Evolutionary conservation across 2,113 vertebrate species (phyloP).

Genomic region (Ceuthmochares aereus): DNA sequence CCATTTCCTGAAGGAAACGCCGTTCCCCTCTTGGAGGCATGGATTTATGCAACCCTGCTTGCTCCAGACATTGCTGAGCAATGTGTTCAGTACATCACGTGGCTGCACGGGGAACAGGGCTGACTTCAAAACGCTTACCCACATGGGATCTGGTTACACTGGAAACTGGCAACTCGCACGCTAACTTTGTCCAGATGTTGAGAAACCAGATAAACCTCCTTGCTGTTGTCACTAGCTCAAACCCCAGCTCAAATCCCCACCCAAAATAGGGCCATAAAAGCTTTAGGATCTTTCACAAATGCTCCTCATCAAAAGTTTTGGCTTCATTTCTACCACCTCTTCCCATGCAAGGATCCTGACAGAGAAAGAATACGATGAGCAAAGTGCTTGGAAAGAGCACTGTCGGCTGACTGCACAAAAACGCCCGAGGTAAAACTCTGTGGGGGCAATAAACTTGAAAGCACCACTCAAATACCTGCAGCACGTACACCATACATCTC

Average conservation of each 20-base stretch:
- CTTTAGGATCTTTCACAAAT: neutral
- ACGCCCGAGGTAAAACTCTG: neutral
- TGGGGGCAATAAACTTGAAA: neutral
- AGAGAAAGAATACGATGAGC: accelerated
- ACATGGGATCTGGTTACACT: neutral
- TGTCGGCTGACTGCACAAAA: neutral
- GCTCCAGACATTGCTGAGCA: neutral
- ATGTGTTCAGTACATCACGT: neutral
- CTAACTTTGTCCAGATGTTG: neutral
- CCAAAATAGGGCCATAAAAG: neutral
- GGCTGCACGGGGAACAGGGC: neutral
- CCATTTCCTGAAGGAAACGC: neutral
- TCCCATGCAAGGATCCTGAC: neutral
- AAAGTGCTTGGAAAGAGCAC: neutral
- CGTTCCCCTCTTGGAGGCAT: neutral
- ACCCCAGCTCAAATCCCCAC: neutral
- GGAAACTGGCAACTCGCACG: neutral
- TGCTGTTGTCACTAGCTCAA: neutral
- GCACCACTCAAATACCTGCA: neutral
- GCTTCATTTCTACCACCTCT: neutral
- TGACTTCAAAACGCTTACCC: neutral
- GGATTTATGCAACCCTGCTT: neutral
- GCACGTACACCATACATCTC: accelerated
- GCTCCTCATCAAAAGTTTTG: neutral
- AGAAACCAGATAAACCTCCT: neutral